These are phyloP conservation scores for Troides helena DNA, from an alignment of 2,888 invertebrate species.

Conservation along the genomic window DNA sequence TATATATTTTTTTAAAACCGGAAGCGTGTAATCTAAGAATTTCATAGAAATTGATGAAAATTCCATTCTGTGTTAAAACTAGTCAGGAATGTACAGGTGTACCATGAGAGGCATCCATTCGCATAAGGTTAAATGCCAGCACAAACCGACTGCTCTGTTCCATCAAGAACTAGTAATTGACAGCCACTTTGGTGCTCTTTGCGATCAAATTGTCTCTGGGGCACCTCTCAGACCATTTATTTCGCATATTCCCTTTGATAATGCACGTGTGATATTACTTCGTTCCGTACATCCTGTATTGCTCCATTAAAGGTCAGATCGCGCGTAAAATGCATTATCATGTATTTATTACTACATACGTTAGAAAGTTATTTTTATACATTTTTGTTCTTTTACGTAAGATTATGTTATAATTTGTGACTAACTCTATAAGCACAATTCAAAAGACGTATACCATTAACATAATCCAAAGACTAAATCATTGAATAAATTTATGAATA, in stretches of 20 bases:
- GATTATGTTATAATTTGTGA: no score
- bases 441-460: no score
- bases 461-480: no score
- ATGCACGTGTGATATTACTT: conserved; percentile 30
- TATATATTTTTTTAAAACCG: no score
- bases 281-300: background rate
- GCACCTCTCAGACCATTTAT: conserved; percentile 44
- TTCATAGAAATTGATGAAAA: background rate
- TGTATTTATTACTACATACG: background rate
- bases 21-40: background rate
- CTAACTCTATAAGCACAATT: no score
- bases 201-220: conserved; percentile 52
- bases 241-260: conserved; percentile 43
- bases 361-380: background rate
- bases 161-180: conserved; percentile 59
- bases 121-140: conserved; percentile 50
- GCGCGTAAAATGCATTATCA: background rate
- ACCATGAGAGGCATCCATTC: background rate
- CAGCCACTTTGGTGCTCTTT: conserved; percentile 46
- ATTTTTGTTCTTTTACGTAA: background rate
- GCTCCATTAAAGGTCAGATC: background rate
- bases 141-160: conserved; percentile 52
- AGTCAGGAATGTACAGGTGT: background rate
- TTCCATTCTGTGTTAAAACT: background rate
- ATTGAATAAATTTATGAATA: no score